A percentile compares a stretch with the other conserved stretches of the same genome.
These are phyloP conservation scores for Tiliacea citrago DNA, from an alignment of 2,888 invertebrate genomes.

Conservation along the genomic window DNA sequence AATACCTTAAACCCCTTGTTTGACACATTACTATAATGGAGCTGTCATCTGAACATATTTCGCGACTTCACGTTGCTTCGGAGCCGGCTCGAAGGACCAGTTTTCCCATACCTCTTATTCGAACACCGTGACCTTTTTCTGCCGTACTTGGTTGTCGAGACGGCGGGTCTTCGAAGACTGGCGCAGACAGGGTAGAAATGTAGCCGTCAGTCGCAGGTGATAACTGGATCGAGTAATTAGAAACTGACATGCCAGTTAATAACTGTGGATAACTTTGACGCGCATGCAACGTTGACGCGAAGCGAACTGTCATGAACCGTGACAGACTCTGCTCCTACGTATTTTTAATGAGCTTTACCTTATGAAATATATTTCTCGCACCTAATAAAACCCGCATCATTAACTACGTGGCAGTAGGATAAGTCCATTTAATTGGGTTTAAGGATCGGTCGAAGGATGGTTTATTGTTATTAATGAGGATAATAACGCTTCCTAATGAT, in stretches of 20 bases:
- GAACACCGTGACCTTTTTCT: conserved; percentile 38
- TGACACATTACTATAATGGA: conserved; percentile 80
- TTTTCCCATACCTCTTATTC: conserved; percentile 62
- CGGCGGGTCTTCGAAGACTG: conserved; percentile 67
- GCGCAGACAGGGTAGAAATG: conserved; percentile 70
- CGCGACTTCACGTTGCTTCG: conserved; percentile 70
- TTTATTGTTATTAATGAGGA: conserved; percentile 22
- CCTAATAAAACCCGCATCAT: not conserved
- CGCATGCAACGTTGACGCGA: conserved; percentile 69
- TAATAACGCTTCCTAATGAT: conserved; percentile 1
- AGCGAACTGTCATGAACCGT: conserved; percentile 57
- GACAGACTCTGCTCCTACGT: conserved; percentile 27
- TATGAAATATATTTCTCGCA: conserved; percentile 18
- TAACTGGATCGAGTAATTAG: conserved; percentile 88
- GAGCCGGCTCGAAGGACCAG: conserved; percentile 64
- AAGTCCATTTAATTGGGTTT: conserved; percentile 18
- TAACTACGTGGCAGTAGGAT: not conserved
- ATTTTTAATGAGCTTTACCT: conserved; percentile 40
- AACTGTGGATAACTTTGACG: conserved; percentile 83
- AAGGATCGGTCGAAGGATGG: not conserved
- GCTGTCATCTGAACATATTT: conserved; percentile 81
- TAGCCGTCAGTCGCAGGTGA: conserved; percentile 88
- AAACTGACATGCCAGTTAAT: conserved; percentile 86
- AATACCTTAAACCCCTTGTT: conserved; percentile 71
- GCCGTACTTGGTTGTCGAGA: conserved; percentile 33